A percentile compares a stretch with the other conserved stretches of the same genome.
Evolutionary conservation across 1,140 invertebrate genomes (phyloP).

Genomic region (Pseudomyrmex cubaensis): DNA sequence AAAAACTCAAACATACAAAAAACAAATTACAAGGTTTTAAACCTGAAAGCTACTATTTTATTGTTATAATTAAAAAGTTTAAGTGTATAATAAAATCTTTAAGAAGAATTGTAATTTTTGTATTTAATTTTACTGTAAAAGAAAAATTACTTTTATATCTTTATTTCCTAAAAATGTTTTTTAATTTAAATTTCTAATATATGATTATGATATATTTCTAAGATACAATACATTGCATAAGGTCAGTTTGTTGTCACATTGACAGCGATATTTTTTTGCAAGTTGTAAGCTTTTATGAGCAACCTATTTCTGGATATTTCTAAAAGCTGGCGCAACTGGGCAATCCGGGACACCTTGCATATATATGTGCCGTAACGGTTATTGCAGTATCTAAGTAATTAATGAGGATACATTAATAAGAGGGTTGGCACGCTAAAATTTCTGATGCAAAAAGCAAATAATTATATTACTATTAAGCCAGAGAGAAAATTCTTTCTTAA

Average conservation of each 20-base stretch:
- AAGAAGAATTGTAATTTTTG: not conserved
- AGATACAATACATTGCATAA: not conserved
- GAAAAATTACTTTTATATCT: not conserved
- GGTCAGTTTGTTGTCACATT: conserved; percentile 19
- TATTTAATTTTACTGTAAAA: not conserved
- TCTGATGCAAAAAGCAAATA: not conserved
- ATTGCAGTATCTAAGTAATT: conserved; percentile 53
- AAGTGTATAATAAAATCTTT: not conserved
- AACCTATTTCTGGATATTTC: conserved; percentile 55
- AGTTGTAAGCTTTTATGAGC: conserved; percentile 42
- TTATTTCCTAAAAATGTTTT: not conserved
- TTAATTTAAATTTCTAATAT: not conserved
- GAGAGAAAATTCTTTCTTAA: conserved; percentile 7
- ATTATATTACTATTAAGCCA: not conserved
- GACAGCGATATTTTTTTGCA: conserved; percentile 37
- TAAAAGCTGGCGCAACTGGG: conserved; percentile 49
- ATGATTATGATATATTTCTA: not conserved
- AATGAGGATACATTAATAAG: conserved; percentile 42
- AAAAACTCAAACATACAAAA: too few species aligned
- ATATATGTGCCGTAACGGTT: conserved; percentile 42
- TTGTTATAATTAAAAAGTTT: not conserved
- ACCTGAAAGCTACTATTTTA: too few species aligned
- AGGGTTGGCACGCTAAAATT: conserved; percentile 1
- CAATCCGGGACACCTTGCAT: conserved; percentile 47
- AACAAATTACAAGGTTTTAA: too few species aligned